Base-by-base conservation (phyloP, 2,113 vertebrate genomes). In the Alces alces region DNA sequence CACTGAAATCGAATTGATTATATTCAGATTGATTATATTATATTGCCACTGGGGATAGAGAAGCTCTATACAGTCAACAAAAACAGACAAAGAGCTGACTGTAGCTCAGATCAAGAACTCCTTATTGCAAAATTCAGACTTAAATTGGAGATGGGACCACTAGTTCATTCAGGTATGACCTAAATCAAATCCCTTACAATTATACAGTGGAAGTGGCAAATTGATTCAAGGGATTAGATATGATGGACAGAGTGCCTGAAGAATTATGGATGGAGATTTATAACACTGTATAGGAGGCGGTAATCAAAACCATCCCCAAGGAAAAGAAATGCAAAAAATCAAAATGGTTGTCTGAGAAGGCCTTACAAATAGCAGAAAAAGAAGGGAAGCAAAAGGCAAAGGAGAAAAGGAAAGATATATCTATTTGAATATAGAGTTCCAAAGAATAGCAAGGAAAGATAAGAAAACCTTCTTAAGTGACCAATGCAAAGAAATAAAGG, bases 251-350 rank as follows among this genome's bases (percentile, higher is more conserved):
- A 73, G 66, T 73, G 21, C 66, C 66, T 39, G 66, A 6, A 39
- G 66, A 73, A 73, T 36, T 73, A 39, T 39, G 10, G 19, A 25
- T 73, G 66, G 5, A 73, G 66, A 39, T 73, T 73, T 73, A 73
- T 25, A 39, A 39, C 66, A 39, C 36, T 39, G 66, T 39, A 39
- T 2, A 39, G 5, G 5, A 36, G 19, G 10, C 0, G 0, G 66
- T 73, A 21, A 73, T 11, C 66, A 73, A 73, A 39, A 39, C 21
- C 66, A 73, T 73, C 36, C 21, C 36, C 66, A 5, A 39, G 66
- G 23, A 39, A 73, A 73, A 73, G 66, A 73, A 39, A 39, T 73
- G 66, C n/a, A 73, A 73, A 73, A 39, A 25, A 36, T 70, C n/a
- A 73, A 73, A 23, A 39, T 39, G 19, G 9, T 70, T 70, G 66